phyloP scores from a whole-genome alignment of 2,113 vertebrate genomes.

The Atlantisia rogersi region DNA sequence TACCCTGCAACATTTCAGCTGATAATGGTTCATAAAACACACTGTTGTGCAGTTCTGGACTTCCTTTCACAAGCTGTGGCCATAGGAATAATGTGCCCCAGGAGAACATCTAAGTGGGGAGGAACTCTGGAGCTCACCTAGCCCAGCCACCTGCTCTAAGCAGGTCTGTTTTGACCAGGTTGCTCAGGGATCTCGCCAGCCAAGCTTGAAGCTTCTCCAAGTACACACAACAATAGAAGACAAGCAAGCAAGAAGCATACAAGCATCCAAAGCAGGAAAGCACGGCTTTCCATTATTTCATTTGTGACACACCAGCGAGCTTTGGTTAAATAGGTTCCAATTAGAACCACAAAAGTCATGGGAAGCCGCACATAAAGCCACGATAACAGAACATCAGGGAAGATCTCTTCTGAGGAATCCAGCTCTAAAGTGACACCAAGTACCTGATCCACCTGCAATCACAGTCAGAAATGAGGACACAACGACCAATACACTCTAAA shows the following conservation, averaged over 20 bases:
- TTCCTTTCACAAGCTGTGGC: background rate
- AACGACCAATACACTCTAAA: too few relatives aligned
- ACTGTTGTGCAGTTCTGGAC: background rate
- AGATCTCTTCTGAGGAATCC: background rate
- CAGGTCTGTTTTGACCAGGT: background rate
- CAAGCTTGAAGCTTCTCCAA: background rate
- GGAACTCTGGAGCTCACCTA: background rate
- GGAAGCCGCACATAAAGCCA: background rate
- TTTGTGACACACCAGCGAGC: background rate
- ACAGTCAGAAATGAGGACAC: background rate
- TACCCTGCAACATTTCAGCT: background rate
- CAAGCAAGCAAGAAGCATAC: background rate
- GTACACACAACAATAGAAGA: background rate
- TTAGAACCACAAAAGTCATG: background rate
- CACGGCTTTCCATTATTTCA: background rate
- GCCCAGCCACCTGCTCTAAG: background rate
- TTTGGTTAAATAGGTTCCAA: background rate
- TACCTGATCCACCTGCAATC: background rate
- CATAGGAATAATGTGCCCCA: background rate
- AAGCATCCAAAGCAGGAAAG: background rate
- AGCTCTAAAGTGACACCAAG: background rate
- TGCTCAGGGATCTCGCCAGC: background rate
- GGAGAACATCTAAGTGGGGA: background rate
- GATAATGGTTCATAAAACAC: background rate
- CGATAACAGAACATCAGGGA: fast-evolving